Percentiles rank a stretch among this genome's conserved stretches.
These are phyloP conservation scores for Parazoanthus swiftii DNA, from an alignment of 92 coral and sea anemone genomes.

Conservation along the genomic window DNA sequence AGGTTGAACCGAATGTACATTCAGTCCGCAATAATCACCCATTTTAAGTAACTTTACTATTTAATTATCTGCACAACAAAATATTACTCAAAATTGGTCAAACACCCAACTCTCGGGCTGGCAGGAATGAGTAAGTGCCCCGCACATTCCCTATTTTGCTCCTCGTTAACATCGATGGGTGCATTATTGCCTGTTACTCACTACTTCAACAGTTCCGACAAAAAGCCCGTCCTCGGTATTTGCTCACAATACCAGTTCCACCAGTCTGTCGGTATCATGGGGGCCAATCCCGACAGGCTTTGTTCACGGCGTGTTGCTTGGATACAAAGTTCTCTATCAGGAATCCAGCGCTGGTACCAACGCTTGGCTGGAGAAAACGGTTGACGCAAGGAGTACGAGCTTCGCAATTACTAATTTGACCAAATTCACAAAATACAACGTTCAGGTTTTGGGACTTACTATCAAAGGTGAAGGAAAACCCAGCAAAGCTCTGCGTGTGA, in stretches of 20 bases:
- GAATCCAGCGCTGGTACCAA: conserved; percentile 9
- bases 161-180: neutral
- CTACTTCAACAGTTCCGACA: conserved; percentile 11
- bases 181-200: neutral
- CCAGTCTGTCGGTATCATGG: conserved; percentile 43
- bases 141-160: no score
- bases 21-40: no score
- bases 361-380: conserved; percentile 31
- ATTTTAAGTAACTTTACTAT: no score
- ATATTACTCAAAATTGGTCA: no score
- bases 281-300: conserved; percentile 31
- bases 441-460: conserved; percentile 52
- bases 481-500: conserved; percentile 17
- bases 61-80: no score
- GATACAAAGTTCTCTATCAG: conserved; percentile 47
- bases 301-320: conserved; percentile 51
- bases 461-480: conserved; percentile 49
- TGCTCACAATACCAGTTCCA: conserved; percentile 45
- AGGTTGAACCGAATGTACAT: no score
- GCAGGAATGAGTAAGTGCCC: no score
- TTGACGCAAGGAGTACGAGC: conserved; percentile 1
- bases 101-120: no score
- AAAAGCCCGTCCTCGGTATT: conserved; percentile 14
- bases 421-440: conserved; percentile 49
- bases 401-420: conserved; percentile 25